A percentile compares a stretch with the other conserved stretches of the same genome.
Evolutionary conservation across 2,888 invertebrate genomes (phyloP).

Genomic region (Cactoblastis cactorum): DNA sequence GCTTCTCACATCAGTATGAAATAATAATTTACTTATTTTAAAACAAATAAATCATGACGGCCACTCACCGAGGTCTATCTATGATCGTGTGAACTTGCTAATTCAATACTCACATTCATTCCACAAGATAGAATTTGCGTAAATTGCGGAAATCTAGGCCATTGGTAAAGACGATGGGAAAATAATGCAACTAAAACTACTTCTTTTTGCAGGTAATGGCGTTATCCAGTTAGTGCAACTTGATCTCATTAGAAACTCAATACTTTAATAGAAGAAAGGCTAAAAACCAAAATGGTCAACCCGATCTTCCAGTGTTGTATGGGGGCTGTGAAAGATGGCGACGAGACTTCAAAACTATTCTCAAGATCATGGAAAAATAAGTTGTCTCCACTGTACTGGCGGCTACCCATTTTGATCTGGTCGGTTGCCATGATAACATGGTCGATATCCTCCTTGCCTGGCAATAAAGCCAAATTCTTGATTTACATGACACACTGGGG

Average conservation of each 20-base stretch:
- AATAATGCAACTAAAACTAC: slow-evolving; percentile 8
- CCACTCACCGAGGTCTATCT: slow-evolving; percentile 8
- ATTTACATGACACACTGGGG: slow-evolving; percentile 80
- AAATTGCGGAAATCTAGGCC: slow-evolving; percentile 8
- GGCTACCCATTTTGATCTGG: slow-evolving; percentile 63
- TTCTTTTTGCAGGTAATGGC: slow-evolving; percentile 10
- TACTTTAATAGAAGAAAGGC: background rate
- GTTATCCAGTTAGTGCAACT: slow-evolving; percentile 3
- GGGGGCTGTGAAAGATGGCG: slow-evolving; percentile 44
- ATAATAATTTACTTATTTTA: background rate
- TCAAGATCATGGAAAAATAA: slow-evolving; percentile 46
- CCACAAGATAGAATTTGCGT: slow-evolving; percentile 15
- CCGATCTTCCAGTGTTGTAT: slow-evolving; percentile 39
- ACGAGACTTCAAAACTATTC: slow-evolving; percentile 48
- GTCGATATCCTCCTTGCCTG: slow-evolving; percentile 61
- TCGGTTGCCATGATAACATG: slow-evolving; percentile 42
- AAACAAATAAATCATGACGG: background rate
- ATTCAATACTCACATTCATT: slow-evolving; percentile 25
- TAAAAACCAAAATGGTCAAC: background rate
- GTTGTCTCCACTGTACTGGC: slow-evolving; percentile 59
- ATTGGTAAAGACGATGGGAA: slow-evolving; percentile 9
- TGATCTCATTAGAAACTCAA: background rate
- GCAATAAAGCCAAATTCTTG: slow-evolving; percentile 63
- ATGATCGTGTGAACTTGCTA: slow-evolving; percentile 20
- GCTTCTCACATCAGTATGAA: background rate